Conservation (phyloP, 2,113 vertebrate species). For the Sceloporus undulatus region DNA sequence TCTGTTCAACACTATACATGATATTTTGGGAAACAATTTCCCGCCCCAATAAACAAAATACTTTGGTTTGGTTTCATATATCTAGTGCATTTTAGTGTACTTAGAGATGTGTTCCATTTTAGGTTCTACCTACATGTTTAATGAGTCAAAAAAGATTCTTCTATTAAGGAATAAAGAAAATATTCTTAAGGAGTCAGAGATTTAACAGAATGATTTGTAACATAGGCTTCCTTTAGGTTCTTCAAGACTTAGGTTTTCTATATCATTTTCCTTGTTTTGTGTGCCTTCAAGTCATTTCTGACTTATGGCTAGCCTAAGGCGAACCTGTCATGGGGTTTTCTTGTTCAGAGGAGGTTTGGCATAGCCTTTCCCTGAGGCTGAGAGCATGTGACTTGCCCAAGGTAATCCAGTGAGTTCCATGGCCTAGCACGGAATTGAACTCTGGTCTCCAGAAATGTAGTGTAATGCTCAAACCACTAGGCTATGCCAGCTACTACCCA, state of each 20-base stretch:
- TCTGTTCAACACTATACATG: conserved; percentile 13
- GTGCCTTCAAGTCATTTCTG: no score
- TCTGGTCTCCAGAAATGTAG: no score
- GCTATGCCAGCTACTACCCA: background rate
- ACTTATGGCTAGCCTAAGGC: no score
- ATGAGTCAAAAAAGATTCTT: conserved; percentile 46
- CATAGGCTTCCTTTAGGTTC: conserved; percentile 15
- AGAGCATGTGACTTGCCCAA: no score
- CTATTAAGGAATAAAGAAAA: conserved; percentile 7
- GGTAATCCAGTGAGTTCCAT: no score
- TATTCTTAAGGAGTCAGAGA: conserved; percentile 26
- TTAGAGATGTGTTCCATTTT: conserved; percentile 44
- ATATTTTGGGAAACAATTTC: conserved; percentile 57
- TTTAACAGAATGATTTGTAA: background rate
- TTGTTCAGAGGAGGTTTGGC: no score
- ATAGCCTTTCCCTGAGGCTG: no score
- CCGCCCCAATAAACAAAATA: conserved; percentile 52
- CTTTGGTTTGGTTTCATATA: conserved; percentile 22
- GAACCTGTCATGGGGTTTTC: no score
- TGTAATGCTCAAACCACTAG: no score
- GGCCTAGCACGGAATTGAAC: no score
- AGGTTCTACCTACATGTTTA: conserved; percentile 39
- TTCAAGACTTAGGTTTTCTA: background rate
- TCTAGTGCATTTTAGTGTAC: conserved; percentile 12
- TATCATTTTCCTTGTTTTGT: background rate